These are phyloP conservation scores for Discoglossus pictus DNA, from an alignment of 2,797 vertebrate genomes.

Conservation along the genomic window DNA sequence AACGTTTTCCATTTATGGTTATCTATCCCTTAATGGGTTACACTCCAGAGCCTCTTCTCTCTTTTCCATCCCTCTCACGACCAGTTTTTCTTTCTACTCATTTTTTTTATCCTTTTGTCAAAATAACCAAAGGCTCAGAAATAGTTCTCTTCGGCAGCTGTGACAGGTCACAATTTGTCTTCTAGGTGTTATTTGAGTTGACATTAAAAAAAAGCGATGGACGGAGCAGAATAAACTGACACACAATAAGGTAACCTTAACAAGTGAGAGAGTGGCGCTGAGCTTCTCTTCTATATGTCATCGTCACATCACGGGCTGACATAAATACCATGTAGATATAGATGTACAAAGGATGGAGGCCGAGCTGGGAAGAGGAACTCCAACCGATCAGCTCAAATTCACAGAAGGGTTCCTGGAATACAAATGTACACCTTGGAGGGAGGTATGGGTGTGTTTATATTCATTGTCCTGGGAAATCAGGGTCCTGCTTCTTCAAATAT, in stretches of 20 bases:
- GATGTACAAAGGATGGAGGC: too few relatives aligned
- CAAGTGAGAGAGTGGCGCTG: background rate
- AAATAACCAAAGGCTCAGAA: constrained; percentile 3
- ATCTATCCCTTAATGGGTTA: background rate
- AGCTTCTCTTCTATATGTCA: constrained; percentile 4
- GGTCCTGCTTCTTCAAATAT: too few relatives aligned
- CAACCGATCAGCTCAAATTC: too few relatives aligned
- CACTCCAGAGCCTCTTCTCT: background rate
- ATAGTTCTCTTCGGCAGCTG: background rate
- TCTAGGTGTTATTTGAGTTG: constrained; percentile 27
- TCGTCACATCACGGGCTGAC: constrained; percentile 2
- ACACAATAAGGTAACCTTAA: constrained; percentile 21
- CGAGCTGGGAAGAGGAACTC: too few relatives aligned
- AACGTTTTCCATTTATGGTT: too few relatives aligned
- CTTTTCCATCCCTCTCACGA: background rate
- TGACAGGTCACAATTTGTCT: constrained; percentile 44
- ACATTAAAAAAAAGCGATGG: constrained; percentile 34
- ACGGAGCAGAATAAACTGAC: constrained; percentile 24
- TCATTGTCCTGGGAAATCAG: too few relatives aligned
- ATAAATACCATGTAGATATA: constrained; percentile 8
- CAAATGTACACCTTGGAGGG: too few relatives aligned
- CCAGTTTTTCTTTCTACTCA: too few relatives aligned
- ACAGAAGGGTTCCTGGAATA: too few relatives aligned
- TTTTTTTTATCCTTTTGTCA: constrained; percentile 34
- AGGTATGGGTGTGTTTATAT: too few relatives aligned